A percentile compares a stretch with the other conserved stretches of the same genome.
Conservation (phyloP, 2,888 invertebrate species). For the Hemithea aestivaria region DNA sequence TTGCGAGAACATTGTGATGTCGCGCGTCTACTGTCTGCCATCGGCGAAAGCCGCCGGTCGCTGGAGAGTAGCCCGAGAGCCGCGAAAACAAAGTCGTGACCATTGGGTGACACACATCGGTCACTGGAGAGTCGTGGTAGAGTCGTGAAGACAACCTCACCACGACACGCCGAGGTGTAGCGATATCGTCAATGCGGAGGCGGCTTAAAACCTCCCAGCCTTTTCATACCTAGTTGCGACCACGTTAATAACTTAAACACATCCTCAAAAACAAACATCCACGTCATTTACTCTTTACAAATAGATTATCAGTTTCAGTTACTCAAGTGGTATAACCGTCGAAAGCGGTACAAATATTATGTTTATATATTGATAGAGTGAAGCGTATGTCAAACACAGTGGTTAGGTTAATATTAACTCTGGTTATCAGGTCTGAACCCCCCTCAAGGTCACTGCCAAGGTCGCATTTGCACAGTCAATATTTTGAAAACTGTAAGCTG, state of each 20-base stretch:
- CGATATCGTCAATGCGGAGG: too few species aligned
- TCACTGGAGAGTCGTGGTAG: too few species aligned
- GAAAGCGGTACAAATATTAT: slow-evolving; percentile 70
- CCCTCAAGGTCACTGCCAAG: slow-evolving; percentile 67
- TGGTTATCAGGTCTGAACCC: slow-evolving; percentile 71
- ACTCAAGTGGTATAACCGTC: slow-evolving; percentile 59
- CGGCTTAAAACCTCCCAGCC: slow-evolving; percentile 1
- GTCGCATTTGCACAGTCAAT: slow-evolving; percentile 55
- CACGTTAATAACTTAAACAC: slow-evolving; percentile 10
- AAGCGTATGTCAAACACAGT: slow-evolving; percentile 73
- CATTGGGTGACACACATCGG: too few species aligned
- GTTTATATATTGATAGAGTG: slow-evolving; percentile 78
- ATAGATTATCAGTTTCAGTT: slow-evolving; percentile 71
- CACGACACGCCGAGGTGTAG: too few species aligned
- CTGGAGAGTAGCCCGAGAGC: too few species aligned
- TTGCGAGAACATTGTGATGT: too few species aligned
- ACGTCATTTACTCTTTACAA: slow-evolving; percentile 27
- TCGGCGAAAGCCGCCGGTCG: too few species aligned
- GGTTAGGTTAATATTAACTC: slow-evolving; percentile 76
- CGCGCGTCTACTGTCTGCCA: too few species aligned
- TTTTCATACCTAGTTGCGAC: slow-evolving; percentile 10
- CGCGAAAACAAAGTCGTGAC: too few species aligned
- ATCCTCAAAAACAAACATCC: slow-evolving; percentile 12
- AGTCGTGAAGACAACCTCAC: too few species aligned
- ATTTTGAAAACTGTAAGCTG: slow-evolving; percentile 43